Evolutionary conservation across 2,888 invertebrate species (phyloP), one percentile per base, ranked within the genome.

Genomic region (Caenorhabditis zanzibari): DNA sequence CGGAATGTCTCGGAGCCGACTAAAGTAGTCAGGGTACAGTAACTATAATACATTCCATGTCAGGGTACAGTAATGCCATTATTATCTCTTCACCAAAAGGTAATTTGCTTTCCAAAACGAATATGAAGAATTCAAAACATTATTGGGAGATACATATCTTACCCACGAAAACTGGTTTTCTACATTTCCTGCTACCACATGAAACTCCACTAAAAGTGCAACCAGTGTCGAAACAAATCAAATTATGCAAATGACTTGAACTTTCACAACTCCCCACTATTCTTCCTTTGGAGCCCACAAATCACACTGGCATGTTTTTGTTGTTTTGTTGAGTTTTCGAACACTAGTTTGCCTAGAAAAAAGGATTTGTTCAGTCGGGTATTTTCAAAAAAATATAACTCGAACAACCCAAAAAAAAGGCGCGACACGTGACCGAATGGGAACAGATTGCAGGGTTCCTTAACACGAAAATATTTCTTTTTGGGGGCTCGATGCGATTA

Each of bases 381-480:
- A 49, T 59, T 28, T 66, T 35, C 47, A 44, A 44, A 22, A 64
- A 38, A 63, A 35, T 56, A 74, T 41, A 35, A 63, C 54, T 54
- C 26, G 64, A 41, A 32, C n/a, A n/a, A n/a, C n/a, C 52, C 9
- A 59, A 19, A 32, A 47, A 58, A 22, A 38, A 52, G 12, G 12
- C 10, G 12, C 47, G 35, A 49, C 69, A 77, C 69, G 77, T 69
- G 69, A 77, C 52, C 35, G 22, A 41, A 64, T 56, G 38, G 0
- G 61, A 61, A 61, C 61, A 69, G 69, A 68, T 61, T 69, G 69
- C 28, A 22, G 58, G 61, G 71, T 71, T 71, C 64, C 71, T 79
- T 79, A 79, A 79, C 79, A 79, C 71, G 49, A 71, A 79, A 79
- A 56, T 71, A 71, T 79, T 64, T 35, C 44, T 56, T 14, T n/a